Evolutionary conservation across 2,113 vertebrate genomes (phyloP).

Genomic region (Lophura nycthemera): DNA sequence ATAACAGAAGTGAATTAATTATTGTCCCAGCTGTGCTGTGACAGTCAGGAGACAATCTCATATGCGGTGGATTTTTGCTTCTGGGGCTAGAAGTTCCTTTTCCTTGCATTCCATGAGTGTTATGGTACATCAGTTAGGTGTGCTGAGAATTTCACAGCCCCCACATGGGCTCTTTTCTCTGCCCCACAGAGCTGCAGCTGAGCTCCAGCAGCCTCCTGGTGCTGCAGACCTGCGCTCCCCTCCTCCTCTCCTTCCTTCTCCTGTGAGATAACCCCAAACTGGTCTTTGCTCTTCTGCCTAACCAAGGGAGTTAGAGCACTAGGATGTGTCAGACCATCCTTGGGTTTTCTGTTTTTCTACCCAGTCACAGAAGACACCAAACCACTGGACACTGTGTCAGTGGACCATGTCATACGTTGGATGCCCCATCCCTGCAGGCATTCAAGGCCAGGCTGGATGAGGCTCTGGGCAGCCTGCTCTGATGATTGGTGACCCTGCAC

Average conservation of each 20-base stretch:
- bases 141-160: neutral
- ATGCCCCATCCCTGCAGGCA: no score
- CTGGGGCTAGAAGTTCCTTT: neutral
- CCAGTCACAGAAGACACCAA: no score
- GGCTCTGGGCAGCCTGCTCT: no score
- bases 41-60: no score
- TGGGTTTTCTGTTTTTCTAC: neutral
- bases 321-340: neutral
- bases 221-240: neutral
- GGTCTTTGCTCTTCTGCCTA: neutral
- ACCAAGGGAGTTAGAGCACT: neutral
- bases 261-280: neutral
- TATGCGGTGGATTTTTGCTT: neutral
- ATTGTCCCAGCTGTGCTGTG: neutral
- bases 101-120: neutral
- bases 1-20: neutral
- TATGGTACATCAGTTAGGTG: neutral
- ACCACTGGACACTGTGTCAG: neutral
- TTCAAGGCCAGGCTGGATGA: no score
- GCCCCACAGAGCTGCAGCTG: neutral
- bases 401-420: neutral
- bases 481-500: no score
- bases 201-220: neutral
- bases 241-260: neutral
- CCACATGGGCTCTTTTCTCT: neutral